Evolutionary conservation across 2,888 invertebrate species (phyloP).

Genomic region (Odontomyia ornata): DNA sequence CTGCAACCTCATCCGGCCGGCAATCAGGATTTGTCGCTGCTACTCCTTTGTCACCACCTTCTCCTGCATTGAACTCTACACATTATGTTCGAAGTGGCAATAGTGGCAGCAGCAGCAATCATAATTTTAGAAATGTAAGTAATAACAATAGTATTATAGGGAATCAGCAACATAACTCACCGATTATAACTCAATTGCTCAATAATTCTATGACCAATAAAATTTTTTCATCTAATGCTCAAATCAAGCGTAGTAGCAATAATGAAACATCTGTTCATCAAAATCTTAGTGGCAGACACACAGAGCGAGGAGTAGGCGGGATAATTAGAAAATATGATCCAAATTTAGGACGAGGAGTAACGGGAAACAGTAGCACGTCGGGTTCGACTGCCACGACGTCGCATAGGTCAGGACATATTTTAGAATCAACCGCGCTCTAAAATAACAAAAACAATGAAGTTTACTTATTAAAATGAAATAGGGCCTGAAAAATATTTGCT

Average conservation of each 20-base stretch:
- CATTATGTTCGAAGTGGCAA: slow-evolving; percentile 28
- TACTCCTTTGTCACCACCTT: background rate
- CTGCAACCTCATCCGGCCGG: background rate
- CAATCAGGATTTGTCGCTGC: background rate
- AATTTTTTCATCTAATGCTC: slow-evolving; percentile 20
- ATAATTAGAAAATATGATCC: slow-evolving; percentile 12
- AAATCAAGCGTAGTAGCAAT: slow-evolving; percentile 14
- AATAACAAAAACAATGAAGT: background rate
- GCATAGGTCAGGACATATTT: slow-evolving; percentile 16
- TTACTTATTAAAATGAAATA: too few species aligned
- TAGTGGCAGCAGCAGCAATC: too few species aligned
- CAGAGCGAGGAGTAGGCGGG: background rate
- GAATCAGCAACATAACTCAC: slow-evolving; percentile 36
- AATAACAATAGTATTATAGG: slow-evolving; percentile 38
- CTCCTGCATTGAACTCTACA: background rate
- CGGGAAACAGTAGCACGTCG: background rate
- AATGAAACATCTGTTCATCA: slow-evolving; percentile 24
- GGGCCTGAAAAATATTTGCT: too few species aligned
- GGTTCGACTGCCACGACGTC: background rate
- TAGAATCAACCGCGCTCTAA: slow-evolving; percentile 48
- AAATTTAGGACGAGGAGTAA: slow-evolving; percentile 14
- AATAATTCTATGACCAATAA: slow-evolving; percentile 27
- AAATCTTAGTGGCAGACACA: background rate
- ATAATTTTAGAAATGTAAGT: slow-evolving; percentile 9
- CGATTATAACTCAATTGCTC: slow-evolving; percentile 34